Evolutionary conservation across 2,888 invertebrate species (phyloP).

Genomic region (Pilophorus perplexus): DNA sequence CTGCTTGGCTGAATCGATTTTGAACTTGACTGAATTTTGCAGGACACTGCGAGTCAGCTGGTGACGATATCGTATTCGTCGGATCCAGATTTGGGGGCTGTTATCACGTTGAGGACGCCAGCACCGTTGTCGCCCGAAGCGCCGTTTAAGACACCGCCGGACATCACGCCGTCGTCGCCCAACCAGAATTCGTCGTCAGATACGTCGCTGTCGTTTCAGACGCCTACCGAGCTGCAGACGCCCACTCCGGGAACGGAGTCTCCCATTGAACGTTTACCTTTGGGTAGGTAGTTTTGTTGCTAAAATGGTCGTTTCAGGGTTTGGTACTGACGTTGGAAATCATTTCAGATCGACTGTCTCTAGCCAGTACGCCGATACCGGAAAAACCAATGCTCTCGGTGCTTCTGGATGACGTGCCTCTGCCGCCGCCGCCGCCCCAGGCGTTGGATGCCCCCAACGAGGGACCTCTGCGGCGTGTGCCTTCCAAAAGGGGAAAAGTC

Average conservation of each 20-base stretch:
- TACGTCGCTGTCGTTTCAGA: constrained; percentile 46
- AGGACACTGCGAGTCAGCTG: constrained; percentile 40
- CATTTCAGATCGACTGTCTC: too few relatives aligned
- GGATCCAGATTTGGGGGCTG: constrained; percentile 36
- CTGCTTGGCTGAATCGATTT: too few relatives aligned
- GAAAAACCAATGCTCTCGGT: constrained; percentile 25
- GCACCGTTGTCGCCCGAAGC: constrained; percentile 30
- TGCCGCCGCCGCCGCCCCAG: constrained; percentile 28
- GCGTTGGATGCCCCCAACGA: constrained; percentile 27
- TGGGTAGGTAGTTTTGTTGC: constrained; percentile 18
- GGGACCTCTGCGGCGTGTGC: constrained; percentile 16
- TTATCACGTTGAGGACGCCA: constrained; percentile 36
- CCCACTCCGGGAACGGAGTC: constrained; percentile 33
- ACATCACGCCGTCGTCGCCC: constrained; percentile 39
- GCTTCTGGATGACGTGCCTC: constrained; percentile 18
- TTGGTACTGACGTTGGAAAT: too few relatives aligned
- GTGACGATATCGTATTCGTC: constrained; percentile 41
- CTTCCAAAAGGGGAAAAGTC: constrained; percentile 33
- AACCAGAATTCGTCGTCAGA: constrained; percentile 45
- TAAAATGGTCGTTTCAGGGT: too few relatives aligned
- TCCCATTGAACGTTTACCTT: constrained; percentile 22
- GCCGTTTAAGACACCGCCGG: constrained; percentile 31
- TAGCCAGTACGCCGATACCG: too few relatives aligned
- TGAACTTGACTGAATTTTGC: too few relatives aligned
- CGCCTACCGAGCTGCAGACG: constrained; percentile 45